Conservation (phyloP, 1,140 invertebrate species). For the Procambarus clarkii region DNA sequence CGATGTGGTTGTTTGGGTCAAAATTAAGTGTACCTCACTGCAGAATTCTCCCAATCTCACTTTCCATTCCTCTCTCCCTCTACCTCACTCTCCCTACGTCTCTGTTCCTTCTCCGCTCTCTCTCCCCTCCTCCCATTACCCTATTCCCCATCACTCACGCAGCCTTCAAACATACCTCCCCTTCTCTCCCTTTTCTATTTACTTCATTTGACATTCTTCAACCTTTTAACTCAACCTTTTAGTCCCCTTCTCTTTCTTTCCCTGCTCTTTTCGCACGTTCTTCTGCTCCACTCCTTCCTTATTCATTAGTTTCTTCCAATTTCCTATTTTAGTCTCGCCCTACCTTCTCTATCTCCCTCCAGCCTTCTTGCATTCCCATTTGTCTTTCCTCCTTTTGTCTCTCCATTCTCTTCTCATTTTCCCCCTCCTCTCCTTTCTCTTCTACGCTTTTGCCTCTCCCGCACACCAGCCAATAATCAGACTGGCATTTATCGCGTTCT, state of each 20-base stretch:
- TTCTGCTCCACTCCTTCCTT: background rate
- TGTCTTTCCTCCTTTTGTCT: background rate
- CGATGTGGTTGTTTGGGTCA: too few relatives aligned
- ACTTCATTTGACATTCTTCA: too few relatives aligned
- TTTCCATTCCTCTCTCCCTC: background rate
- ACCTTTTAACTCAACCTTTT: background rate
- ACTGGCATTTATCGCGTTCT: background rate
- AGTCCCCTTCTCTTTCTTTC: background rate
- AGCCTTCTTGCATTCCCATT: background rate
- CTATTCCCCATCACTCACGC: background rate
- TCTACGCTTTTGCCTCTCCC: background rate
- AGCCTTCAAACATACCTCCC: too few relatives aligned
- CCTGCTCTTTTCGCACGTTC: background rate
- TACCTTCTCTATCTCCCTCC: background rate
- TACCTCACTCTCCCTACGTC: background rate
- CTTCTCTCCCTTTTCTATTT: too few relatives aligned
- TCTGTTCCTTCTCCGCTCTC: background rate
- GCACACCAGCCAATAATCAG: too few relatives aligned
- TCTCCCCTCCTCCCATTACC: too few relatives aligned
- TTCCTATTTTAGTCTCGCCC: background rate
- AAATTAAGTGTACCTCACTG: too few relatives aligned
- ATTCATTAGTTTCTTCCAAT: background rate
- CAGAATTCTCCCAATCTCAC: background rate
- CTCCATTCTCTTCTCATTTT: background rate
- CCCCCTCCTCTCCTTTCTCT: background rate